These are phyloP conservation scores for Pachycephus smyrnensis DNA, from an alignment of 2,888 invertebrate species.

Conservation along the genomic window DNA sequence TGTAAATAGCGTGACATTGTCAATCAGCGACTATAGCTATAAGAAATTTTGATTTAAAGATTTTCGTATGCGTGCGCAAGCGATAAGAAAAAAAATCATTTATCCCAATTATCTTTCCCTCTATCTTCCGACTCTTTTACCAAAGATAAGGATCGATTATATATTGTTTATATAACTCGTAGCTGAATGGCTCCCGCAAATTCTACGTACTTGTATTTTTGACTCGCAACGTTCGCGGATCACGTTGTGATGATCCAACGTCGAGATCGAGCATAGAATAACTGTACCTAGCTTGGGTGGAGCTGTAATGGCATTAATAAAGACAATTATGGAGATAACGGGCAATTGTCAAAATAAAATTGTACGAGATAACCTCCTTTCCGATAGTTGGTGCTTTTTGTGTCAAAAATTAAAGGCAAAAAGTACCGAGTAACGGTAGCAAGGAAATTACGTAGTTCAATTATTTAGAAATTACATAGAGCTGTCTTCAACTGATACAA, in stretches of 20 bases:
- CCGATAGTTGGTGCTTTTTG: not conserved
- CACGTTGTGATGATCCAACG: not conserved
- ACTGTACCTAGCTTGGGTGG: slow-evolving; percentile 55
- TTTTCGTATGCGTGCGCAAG: not conserved
- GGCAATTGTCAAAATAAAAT: not conserved
- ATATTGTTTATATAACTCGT: slow-evolving; percentile 47
- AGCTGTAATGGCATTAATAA: slow-evolving; percentile 55
- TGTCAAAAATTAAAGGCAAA: not conserved
- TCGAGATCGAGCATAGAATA: slow-evolving; percentile 24
- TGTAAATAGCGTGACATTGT: not conserved
- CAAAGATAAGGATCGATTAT: slow-evolving; percentile 53
- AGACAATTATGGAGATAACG: slow-evolving; percentile 28
- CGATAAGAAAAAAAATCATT: not conserved
- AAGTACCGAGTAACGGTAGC: not conserved
- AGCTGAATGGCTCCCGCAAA: slow-evolving; percentile 35
- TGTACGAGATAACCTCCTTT: not conserved
- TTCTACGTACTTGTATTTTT: slow-evolving; percentile 29
- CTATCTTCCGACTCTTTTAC: slow-evolving; percentile 37
- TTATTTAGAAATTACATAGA: not conserved
- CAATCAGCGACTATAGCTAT: not conserved
- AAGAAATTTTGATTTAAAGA: not conserved
- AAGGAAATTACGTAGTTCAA: not conserved
- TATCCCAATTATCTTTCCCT: not conserved
- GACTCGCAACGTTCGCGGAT: slow-evolving; percentile 3
- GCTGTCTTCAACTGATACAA: not conserved